Percentiles rank a stretch among this genome's conserved stretches.
phyloP scores from a whole-genome alignment of 1,140 invertebrate genomes.

The Elymnias hypermnestra region DNA sequence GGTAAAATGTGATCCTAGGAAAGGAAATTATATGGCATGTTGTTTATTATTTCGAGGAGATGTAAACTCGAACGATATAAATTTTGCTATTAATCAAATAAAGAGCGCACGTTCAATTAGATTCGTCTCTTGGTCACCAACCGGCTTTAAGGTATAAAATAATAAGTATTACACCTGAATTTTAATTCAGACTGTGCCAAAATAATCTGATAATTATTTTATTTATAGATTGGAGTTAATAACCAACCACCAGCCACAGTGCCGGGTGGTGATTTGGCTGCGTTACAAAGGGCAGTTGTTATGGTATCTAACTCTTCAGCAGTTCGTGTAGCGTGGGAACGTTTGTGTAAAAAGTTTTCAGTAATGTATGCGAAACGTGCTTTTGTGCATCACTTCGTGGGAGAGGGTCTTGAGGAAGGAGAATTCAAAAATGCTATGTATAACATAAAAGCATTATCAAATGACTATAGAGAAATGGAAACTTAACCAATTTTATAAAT shows the following conservation, averaged over 20 bases:
- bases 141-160: slow-evolving; percentile 78
- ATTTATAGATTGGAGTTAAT: slow-evolving; percentile 78
- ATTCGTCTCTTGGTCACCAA: slow-evolving; percentile 87
- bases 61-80: slow-evolving; percentile 84
- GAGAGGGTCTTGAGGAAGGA: slow-evolving; percentile 88
- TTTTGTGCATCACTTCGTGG: slow-evolving; percentile 87
- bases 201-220: background rate
- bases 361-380: slow-evolving; percentile 85
- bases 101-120: slow-evolving; percentile 81
- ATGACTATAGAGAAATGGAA: slow-evolving; percentile 78
- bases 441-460: slow-evolving; percentile 82
- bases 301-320: slow-evolving; percentile 88
- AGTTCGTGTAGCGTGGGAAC: slow-evolving; percentile 84
- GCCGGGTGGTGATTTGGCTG: slow-evolving; percentile 84
- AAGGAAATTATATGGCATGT: slow-evolving; percentile 85
- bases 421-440: slow-evolving; percentile 83
- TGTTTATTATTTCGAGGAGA: slow-evolving; percentile 84
- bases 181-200: background rate
- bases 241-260: slow-evolving; percentile 85
- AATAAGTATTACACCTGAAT: no score
- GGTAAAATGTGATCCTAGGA: slow-evolving; percentile 85
- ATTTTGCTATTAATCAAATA: slow-evolving; percentile 80
- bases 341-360: slow-evolving; percentile 82
- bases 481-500: no score
- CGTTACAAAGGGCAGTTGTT: slow-evolving; percentile 81